Evolutionary conservation across 1,140 invertebrate species (phyloP).

Genomic region (Drosophila azteca): DNA sequence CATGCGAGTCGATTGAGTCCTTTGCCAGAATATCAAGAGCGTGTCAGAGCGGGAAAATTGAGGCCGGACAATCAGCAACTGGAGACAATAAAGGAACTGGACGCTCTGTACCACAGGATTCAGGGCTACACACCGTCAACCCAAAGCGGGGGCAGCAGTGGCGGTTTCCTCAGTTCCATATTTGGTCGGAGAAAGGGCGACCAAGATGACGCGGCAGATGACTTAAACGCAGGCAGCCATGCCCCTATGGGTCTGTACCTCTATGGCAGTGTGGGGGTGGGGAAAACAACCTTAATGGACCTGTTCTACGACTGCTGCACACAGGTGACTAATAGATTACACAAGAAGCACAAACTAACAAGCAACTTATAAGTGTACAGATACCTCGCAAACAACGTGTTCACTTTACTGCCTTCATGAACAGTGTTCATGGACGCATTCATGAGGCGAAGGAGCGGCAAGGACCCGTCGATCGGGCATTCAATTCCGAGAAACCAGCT

Average conservation of each 20-base stretch:
- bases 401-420: conserved; percentile 99
- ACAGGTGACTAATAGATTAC: conserved; percentile 83
- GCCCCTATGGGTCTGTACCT: conserved; percentile 92
- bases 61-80: conserved; percentile 89
- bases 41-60: conserved; percentile 87
- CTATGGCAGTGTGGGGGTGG: conserved; percentile 94
- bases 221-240: conserved; percentile 61
- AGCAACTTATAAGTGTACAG: conserved; percentile 55
- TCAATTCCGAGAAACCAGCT: conserved; percentile 87
- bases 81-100: conserved; percentile 87
- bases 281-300: conserved; percentile 99
- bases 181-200: conserved; percentile 54
- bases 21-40: conserved; percentile 85
- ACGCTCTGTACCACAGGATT: conserved; percentile 88
- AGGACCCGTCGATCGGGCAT: conserved; percentile 85
- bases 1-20: conserved; percentile 82
- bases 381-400: conserved; percentile 91
- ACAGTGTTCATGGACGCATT: conserved; percentile 95
- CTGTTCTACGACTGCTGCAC: conserved; percentile 94
- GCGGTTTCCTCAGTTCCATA: conserved; percentile 84
- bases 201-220: conserved; percentile 38
- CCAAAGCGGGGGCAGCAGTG: conserved; percentile 56
- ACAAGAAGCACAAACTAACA: background rate
- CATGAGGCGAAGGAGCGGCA: conserved; percentile 91
- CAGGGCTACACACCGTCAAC: conserved; percentile 86